Conservation (phyloP, 2,113 vertebrate genomes). For the Notothenia coriiceps region DNA sequence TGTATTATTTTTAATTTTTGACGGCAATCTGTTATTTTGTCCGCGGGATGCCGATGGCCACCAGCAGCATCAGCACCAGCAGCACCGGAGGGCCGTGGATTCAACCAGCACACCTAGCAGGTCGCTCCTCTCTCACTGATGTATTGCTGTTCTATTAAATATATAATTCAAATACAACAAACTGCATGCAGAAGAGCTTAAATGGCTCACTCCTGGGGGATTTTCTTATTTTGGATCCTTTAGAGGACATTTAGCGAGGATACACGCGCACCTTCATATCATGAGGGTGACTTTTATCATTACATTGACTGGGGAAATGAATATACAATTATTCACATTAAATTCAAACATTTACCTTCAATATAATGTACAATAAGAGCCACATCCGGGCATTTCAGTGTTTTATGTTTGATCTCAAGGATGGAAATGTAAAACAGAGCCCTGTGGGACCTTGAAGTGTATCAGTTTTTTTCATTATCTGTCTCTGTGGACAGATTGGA, state of each 20-base stretch:
- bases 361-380: not conserved
- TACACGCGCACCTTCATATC: not conserved
- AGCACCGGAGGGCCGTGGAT: constrained; percentile 53
- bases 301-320: not conserved
- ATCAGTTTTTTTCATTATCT: not conserved
- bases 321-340: not conserved
- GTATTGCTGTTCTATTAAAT: not conserved
- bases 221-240: not conserved
- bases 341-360: not conserved
- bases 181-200: not conserved
- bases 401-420: not conserved
- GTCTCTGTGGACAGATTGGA: constrained; percentile 15
- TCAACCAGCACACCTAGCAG: constrained; percentile 50
- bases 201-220: constrained; percentile 2
- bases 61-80: constrained; percentile 30
- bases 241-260: constrained; percentile 29
- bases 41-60: constrained; percentile 52
- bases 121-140: constrained; percentile 16
- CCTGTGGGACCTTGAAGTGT: constrained; percentile 8
- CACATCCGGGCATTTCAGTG: not conserved
- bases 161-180: not conserved
- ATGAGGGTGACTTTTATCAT: constrained; percentile 29
- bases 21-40: constrained; percentile 12
- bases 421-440: not conserved
- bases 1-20: not conserved